A percentile compares a stretch with the other conserved stretches of the same genome.
Evolutionary conservation across 2,888 invertebrate species (phyloP).

Genomic region (Macaria notata): DNA sequence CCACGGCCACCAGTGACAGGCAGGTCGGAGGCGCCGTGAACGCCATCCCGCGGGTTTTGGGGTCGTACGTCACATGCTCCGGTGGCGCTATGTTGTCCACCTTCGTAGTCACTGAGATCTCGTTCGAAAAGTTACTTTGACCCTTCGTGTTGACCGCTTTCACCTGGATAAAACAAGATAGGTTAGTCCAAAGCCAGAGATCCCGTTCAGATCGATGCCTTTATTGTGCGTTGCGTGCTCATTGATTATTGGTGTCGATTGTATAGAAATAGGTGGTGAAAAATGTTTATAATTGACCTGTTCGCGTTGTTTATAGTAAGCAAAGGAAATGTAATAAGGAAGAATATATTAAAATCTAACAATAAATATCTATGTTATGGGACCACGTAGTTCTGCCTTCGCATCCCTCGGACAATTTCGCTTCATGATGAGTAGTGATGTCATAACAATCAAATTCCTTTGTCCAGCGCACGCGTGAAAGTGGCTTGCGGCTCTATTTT

Average conservation of each 20-base stretch:
- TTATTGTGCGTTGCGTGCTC: slow-evolving; percentile 42
- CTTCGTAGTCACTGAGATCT: slow-evolving; percentile 90
- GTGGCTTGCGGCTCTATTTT: no score
- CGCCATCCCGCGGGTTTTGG: slow-evolving; percentile 87
- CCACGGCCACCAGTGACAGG: slow-evolving; percentile 88
- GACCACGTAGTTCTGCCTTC: no score
- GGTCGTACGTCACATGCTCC: slow-evolving; percentile 91
- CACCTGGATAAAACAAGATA: slow-evolving; percentile 71
- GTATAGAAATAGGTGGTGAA: slow-evolving; percentile 1
- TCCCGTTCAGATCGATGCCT: slow-evolving; percentile 26
- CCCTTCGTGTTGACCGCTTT: slow-evolving; percentile 95
- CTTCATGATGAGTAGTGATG: no score
- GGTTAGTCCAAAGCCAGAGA: slow-evolving; percentile 24
- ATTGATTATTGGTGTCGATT: neutral
- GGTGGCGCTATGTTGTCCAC: slow-evolving; percentile 92
- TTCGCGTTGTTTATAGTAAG: neutral
- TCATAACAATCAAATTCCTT: no score
- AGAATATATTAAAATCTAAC: no score
- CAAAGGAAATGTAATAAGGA: no score
- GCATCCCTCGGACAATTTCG: no score
- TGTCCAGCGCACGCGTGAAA: no score
- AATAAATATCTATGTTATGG: no score
- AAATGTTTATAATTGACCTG: neutral
- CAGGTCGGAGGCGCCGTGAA: slow-evolving; percentile 92
- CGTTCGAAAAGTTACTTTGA: slow-evolving; percentile 93